A percentile compares a stretch with the other conserved stretches of the same genome.
phyloP scores from a whole-genome alignment of 2,888 invertebrate species.

The Ennomos erosarius region DNA sequence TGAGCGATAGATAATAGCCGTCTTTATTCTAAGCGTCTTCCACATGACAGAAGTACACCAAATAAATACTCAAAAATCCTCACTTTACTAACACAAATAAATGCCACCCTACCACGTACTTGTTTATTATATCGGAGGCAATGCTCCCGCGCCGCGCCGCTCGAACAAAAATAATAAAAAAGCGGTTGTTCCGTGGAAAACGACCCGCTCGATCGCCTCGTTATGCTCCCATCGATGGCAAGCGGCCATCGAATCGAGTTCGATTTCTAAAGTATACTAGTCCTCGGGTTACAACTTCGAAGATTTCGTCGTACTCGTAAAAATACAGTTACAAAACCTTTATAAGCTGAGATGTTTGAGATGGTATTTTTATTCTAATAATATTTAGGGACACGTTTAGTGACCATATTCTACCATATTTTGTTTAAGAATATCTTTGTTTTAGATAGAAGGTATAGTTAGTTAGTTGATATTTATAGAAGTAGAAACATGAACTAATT shows the following conservation, averaged over 20 bases:
- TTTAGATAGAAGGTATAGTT: no score
- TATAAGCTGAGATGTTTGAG: neutral
- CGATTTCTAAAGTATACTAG: constrained; percentile 37
- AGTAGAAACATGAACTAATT: no score
- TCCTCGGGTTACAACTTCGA: constrained; percentile 13
- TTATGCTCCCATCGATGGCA: constrained; percentile 63
- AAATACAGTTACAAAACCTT: constrained; percentile 13
- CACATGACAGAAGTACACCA: no score
- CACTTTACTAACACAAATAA: constrained; percentile 23
- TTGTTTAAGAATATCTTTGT: no score
- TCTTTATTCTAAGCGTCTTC: no score
- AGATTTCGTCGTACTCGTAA: constrained; percentile 14
- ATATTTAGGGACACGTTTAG: no score
- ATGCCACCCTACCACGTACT: constrained; percentile 56
- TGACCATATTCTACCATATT: no score
- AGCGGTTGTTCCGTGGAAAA: constrained; percentile 72
- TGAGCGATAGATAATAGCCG: no score
- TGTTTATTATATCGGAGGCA: constrained; percentile 73
- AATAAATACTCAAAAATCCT: neutral
- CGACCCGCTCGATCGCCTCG: constrained; percentile 68
- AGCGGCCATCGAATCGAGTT: constrained; percentile 42
- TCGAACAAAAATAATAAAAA: constrained; percentile 74
- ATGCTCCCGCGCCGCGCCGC: constrained; percentile 75
- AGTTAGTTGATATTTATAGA: no score
- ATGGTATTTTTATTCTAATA: no score